Evolutionary conservation across 2,113 vertebrate species (phyloP), one percentile per base, ranked within the genome.

Genomic region (Prionailurus viverrinus): DNA sequence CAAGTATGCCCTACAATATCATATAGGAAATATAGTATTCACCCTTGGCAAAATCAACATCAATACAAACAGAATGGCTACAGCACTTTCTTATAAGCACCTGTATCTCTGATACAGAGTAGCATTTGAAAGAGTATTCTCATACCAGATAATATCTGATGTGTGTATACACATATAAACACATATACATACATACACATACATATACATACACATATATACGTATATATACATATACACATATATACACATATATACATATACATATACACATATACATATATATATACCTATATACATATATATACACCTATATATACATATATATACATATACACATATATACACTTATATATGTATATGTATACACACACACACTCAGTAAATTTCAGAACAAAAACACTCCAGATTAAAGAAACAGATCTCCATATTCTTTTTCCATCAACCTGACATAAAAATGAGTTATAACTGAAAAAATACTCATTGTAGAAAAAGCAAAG

Each of bases 221-320:
- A 12, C 3, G 39, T 39, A 39, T 39, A 51, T 4, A 51, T 51
- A 14, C 3, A 14, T 14, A 51, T 7, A 45, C 9, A 45, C 7
- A 45, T 0, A 6, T 51, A 51, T 51, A 14, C 1, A 12, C 14
- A 14, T 14, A 51, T 36, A 14, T 14, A 51, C 8, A 45, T 45
- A 45, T 7, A 45, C 5, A 41, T 6, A 6, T 41, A 41, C 1
- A 41, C 41, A 41, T 41, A 41, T 6, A 6, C 5, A 41, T 0
- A 41, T 41, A 41, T 41, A 41, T 6, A 41, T 5, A 41, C 4
- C 6, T 41, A 41, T 6, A 41, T 0, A 41, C 1, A 41, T 41
- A 41, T 5, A 41, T 5, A 41, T 41, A 41, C 1, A 7, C 0
- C 7, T 45, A 45, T 0, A 45, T 7, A 45, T 0, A 9, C 1